Evolutionary conservation across 2,888 invertebrate genomes (phyloP).

Genomic region (Palloptera scutellata): DNA sequence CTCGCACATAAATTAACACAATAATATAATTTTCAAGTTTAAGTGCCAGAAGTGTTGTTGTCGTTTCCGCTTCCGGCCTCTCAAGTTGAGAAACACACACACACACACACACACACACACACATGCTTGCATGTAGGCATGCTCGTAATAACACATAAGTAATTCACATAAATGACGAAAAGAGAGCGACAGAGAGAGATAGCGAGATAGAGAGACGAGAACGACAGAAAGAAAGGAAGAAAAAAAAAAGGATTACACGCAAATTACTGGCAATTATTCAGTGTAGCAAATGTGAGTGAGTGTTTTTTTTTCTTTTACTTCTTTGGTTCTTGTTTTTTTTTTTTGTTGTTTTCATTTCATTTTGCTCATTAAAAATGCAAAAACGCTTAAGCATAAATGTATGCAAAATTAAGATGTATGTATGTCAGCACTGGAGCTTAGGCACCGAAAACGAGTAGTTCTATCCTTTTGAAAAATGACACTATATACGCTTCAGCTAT

Average conservation of each 20-base stretch:
- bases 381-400: background rate
- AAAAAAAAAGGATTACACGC: conserved; percentile 30
- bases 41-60: conserved; percentile 31
- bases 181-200: background rate
- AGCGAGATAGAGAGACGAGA: too few species aligned
- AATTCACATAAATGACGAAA: background rate
- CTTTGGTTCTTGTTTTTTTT: background rate
- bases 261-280: conserved; percentile 38
- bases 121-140: background rate
- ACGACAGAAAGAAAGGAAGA: too few species aligned
- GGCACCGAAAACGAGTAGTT: background rate
- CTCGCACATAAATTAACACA: conserved; percentile 36
- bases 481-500: background rate
- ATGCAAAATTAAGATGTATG: background rate
- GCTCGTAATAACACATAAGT: conserved; percentile 5
- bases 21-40: conserved; percentile 36
- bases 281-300: conserved; percentile 12
- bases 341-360: background rate
- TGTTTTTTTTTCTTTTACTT: background rate
- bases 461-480: conserved; percentile 7
- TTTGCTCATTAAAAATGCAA: conserved; percentile 18
- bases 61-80: conserved; percentile 29
- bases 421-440: background rate
- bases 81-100: background rate
- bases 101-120: conserved; percentile 5